Conservation (phyloP, 1,140 invertebrate species). For the Drosophila quadrilineata region DNA sequence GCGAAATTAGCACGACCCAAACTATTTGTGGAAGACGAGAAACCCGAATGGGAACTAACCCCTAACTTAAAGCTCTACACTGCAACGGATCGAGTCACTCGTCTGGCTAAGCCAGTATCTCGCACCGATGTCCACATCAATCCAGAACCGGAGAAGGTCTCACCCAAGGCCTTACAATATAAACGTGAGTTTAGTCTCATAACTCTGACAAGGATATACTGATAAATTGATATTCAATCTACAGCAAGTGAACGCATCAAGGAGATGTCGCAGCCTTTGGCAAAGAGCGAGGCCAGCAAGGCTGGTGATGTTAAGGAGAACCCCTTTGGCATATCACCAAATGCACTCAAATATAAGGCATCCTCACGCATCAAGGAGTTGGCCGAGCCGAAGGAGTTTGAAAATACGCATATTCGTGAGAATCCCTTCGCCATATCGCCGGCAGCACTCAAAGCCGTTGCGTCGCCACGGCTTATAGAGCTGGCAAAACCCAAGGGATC, state of each 20-base stretch:
- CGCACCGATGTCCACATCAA: slow-evolving; percentile 54
- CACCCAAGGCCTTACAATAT: slow-evolving; percentile 49
- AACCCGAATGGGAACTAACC: slow-evolving; percentile 56
- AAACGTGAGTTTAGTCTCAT: slow-evolving; percentile 46
- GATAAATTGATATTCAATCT: neutral
- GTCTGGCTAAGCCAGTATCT: slow-evolving; percentile 30
- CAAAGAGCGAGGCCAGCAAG: slow-evolving; percentile 47
- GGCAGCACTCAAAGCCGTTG: slow-evolving; percentile 82
- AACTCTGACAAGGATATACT: neutral
- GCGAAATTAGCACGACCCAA: slow-evolving; percentile 50
- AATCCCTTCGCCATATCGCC: slow-evolving; percentile 71
- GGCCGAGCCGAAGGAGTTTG: slow-evolving; percentile 81
- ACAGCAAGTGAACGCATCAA: slow-evolving; percentile 55
- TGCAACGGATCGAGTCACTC: slow-evolving; percentile 48
- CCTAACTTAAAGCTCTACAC: slow-evolving; percentile 38
- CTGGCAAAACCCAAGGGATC: slow-evolving; percentile 81
- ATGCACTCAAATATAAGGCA: slow-evolving; percentile 81
- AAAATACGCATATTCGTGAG: slow-evolving; percentile 70
- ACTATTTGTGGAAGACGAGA: slow-evolving; percentile 27
- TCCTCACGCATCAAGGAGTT: slow-evolving; percentile 81
- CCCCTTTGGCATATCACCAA: slow-evolving; percentile 65
- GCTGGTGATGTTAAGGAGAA: slow-evolving; percentile 62
- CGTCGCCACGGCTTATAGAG: slow-evolving; percentile 81
- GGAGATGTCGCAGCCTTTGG: slow-evolving; percentile 60
- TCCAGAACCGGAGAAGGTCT: slow-evolving; percentile 45